A percentile compares a stretch with the other conserved stretches of the same genome.
Evolutionary conservation across 1,140 invertebrate genomes (phyloP).

Genomic region (Zophobas atratus): DNA sequence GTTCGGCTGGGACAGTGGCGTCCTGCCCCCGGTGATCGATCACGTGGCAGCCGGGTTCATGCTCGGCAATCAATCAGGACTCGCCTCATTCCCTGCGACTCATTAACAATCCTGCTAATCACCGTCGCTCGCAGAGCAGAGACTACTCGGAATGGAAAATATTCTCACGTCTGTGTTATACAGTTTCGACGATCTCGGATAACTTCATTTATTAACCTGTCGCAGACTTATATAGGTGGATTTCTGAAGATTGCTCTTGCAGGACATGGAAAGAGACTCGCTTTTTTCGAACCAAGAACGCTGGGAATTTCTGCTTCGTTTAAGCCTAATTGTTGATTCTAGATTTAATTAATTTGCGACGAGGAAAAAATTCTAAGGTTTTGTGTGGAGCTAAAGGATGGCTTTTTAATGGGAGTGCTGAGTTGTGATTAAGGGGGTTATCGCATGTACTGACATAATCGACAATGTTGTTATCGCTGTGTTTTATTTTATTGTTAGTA

Average conservation of each 20-base stretch:
- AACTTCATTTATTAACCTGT: slow-evolving; percentile 39
- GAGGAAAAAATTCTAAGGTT: not conserved
- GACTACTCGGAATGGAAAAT: slow-evolving; percentile 41
- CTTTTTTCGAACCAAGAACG: slow-evolving; percentile 1
- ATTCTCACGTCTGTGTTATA: slow-evolving; percentile 46
- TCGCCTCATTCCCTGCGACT: slow-evolving; percentile 53
- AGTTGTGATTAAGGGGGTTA: slow-evolving; percentile 22
- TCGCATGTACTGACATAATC: not conserved
- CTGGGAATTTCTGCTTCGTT: slow-evolving; percentile 1
- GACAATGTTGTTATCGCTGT: not conserved
- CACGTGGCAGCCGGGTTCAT: slow-evolving; percentile 55
- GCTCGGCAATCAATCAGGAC: slow-evolving; percentile 56
- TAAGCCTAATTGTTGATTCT: slow-evolving; percentile 16
- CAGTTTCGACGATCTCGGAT: slow-evolving; percentile 33
- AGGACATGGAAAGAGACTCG: slow-evolving; percentile 1
- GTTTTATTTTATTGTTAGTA: slow-evolving; percentile 3
- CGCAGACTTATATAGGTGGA: slow-evolving; percentile 5
- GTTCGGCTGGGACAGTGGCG: slow-evolving; percentile 43
- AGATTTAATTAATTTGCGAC: slow-evolving; percentile 20
- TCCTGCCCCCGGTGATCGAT: slow-evolving; percentile 52
- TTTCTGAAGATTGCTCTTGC: slow-evolving; percentile 8
- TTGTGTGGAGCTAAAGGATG: not conserved
- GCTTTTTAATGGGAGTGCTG: not conserved
- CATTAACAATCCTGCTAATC: slow-evolving; percentile 54
- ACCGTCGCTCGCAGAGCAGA: slow-evolving; percentile 34